Percentiles rank a stretch among this genome's conserved stretches.
Evolutionary conservation across 2,797 vertebrate species (phyloP).

Genomic region (Sebastes vulpes): DNA sequence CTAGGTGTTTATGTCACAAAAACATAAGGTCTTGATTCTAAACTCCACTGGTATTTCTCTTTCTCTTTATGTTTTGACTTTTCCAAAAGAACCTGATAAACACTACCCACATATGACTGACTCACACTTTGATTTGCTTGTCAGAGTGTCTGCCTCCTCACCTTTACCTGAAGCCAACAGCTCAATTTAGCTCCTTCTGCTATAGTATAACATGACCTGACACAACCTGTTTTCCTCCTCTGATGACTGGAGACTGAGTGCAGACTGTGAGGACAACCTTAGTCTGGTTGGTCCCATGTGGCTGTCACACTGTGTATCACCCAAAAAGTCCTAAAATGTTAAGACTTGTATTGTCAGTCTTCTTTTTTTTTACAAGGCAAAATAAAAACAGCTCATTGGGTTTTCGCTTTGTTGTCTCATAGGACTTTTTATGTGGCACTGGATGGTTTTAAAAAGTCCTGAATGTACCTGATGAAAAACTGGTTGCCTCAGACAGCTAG

Average conservation of each 20-base stretch:
- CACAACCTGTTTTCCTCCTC: not conserved
- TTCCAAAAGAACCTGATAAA: not conserved
- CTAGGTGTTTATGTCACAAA: not conserved
- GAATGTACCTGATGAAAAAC: not conserved
- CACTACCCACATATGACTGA: conserved; percentile 18
- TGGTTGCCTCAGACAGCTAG: not conserved
- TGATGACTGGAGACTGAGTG: conserved; percentile 8
- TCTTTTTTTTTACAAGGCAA: not conserved
- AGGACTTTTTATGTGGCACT: not conserved
- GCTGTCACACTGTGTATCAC: not conserved
- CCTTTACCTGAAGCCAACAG: conserved; percentile 8
- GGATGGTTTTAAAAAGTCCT: not conserved
- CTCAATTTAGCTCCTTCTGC: conserved; percentile 17
- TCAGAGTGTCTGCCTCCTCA: not conserved
- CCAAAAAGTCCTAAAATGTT: not conserved
- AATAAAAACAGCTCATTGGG: not conserved
- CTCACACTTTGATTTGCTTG: conserved; percentile 21
- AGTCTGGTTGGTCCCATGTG: not conserved
- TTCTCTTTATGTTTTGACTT: not conserved
- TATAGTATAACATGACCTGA: conserved; percentile 4
- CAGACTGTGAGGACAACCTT: not conserved
- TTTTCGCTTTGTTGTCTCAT: not conserved
- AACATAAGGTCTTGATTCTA: not conserved
- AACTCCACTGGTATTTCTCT: not conserved
- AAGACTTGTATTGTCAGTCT: not conserved